These are phyloP conservation scores for Sanderia malayensis DNA, from an alignment of 30 jellyfish, hydroid and myxozoan species.

Conservation along the genomic window DNA sequence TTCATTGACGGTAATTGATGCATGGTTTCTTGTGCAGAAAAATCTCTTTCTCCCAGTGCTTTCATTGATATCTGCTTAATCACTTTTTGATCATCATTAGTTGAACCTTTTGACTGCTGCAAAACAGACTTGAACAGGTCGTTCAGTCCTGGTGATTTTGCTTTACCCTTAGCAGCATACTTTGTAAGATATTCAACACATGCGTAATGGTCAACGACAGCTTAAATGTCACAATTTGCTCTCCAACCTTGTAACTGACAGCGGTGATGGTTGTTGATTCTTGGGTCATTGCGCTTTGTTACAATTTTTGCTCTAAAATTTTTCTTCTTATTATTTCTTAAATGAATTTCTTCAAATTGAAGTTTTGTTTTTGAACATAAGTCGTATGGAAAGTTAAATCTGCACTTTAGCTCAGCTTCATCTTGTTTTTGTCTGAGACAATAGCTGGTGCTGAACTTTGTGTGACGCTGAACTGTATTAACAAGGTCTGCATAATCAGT, in stretches of 20 bases:
- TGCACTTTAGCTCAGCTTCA: not conserved
- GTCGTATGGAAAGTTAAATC: slow-evolving; percentile 26
- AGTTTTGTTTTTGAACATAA: not conserved
- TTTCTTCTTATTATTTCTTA: slow-evolving; percentile 25
- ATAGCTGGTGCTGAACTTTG: not conserved
- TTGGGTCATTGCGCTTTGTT: slow-evolving; percentile 23
- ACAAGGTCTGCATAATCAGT: slow-evolving; percentile 31
- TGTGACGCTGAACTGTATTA: slow-evolving; percentile 38
- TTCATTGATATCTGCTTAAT: not conserved
- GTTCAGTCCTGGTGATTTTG: too few relatives aligned
- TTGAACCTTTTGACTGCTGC: not conserved
- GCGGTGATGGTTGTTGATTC: slow-evolving; percentile 24
- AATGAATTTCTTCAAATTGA: slow-evolving; percentile 16
- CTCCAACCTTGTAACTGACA: slow-evolving; percentile 33
- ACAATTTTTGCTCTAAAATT: slow-evolving; percentile 19
- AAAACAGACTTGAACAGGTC: too few relatives aligned
- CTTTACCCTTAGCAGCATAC: too few relatives aligned
- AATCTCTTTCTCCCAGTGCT: slow-evolving; percentile 14
- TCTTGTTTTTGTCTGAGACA: slow-evolving; percentile 6
- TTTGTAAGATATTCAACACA: not conserved
- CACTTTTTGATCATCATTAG: not conserved
- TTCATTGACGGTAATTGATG: slow-evolving; percentile 15
- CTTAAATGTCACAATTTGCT: not conserved
- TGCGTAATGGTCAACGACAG: slow-evolving; percentile 1
- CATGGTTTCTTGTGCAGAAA: slow-evolving; percentile 23